Conservation (phyloP, 2,888 invertebrate genomes). For the Mesochorus sp. region DNA sequence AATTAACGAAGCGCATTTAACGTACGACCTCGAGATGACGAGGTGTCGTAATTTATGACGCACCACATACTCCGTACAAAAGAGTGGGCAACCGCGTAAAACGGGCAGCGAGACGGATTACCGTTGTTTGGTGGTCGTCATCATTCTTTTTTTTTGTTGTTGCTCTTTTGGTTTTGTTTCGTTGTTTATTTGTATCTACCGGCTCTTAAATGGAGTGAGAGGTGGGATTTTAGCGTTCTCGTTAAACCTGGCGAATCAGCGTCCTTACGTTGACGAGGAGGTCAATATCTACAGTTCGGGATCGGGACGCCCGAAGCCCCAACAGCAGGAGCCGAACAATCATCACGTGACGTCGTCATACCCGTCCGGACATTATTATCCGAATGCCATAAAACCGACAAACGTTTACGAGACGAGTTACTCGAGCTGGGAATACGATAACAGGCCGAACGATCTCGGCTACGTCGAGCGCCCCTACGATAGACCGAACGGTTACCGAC, state of each 20-base stretch:
- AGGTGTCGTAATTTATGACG: too few species aligned
- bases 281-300: slow-evolving; percentile 78
- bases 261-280: slow-evolving; percentile 83
- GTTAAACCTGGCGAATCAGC: slow-evolving; percentile 78
- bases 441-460: slow-evolving; percentile 68
- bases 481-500: slow-evolving; percentile 76
- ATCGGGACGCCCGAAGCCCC: slow-evolving; percentile 82
- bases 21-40: too few species aligned
- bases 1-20: too few species aligned
- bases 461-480: slow-evolving; percentile 72
- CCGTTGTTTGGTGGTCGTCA: too few species aligned
- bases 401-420: slow-evolving; percentile 62
- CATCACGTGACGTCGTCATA: slow-evolving; percentile 63
- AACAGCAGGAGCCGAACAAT: slow-evolving; percentile 85
- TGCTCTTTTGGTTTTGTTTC: too few species aligned
- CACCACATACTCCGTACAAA: too few species aligned
- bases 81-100: too few species aligned
- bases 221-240: slow-evolving; percentile 75
- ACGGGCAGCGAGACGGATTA: too few species aligned
- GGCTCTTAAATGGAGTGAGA: slow-evolving; percentile 44
- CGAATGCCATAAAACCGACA: slow-evolving; percentile 60
- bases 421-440: slow-evolving; percentile 69
- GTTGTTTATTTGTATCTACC: background rate
- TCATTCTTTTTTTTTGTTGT: too few species aligned
- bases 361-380: slow-evolving; percentile 43